Conservation (phyloP, 2,113 vertebrate genomes). For the Pycnonotus jocosus region DNA sequence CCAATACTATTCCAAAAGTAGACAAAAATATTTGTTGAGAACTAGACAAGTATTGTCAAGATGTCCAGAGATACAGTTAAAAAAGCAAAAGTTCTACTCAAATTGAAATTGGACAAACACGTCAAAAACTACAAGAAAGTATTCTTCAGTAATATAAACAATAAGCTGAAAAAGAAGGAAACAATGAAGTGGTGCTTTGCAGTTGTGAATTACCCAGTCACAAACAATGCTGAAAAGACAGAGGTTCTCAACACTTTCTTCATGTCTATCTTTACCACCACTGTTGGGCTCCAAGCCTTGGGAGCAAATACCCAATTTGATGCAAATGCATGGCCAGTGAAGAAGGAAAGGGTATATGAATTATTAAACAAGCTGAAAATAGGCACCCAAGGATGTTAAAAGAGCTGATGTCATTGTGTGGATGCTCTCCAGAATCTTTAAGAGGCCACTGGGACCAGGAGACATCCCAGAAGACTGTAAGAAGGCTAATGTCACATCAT, state of each 20-base stretch:
- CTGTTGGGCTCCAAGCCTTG: neutral
- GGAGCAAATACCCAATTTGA: neutral
- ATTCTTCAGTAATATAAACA: neutral
- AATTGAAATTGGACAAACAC: neutral
- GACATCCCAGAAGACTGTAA: neutral
- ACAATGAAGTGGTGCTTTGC: neutral
- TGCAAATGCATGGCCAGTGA: neutral
- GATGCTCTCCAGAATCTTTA: neutral
- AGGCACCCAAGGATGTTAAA: neutral
- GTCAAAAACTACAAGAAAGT: neutral
- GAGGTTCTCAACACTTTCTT: neutral
- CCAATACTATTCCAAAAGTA: neutral
- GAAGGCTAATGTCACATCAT: neutral
- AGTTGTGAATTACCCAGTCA: neutral
- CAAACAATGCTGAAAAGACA: neutral
- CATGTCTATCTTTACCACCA: neutral
- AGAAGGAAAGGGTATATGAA: neutral
- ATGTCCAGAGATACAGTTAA: neutral
- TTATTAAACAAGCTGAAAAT: neutral
- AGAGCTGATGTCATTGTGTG: neutral
- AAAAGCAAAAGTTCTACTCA: neutral
- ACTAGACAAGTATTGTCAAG: neutral
- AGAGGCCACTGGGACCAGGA: neutral
- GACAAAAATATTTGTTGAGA: neutral
- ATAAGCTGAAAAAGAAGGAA: neutral